These are phyloP conservation scores for Rhyacophila evoluta DNA, from an alignment of 2,888 invertebrate genomes.

Conservation along the genomic window DNA sequence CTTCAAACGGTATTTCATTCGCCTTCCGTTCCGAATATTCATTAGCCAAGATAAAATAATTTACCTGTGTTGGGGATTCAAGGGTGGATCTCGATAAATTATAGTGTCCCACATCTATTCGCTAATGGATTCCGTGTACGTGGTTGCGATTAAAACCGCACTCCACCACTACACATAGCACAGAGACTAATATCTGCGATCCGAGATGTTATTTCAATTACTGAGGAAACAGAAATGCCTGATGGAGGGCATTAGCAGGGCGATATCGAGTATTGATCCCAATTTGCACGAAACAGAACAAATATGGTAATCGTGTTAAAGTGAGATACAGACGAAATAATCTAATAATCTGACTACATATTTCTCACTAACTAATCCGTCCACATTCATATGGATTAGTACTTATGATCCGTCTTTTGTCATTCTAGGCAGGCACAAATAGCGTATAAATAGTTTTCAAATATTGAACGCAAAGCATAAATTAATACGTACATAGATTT, in stretches of 20 bases:
- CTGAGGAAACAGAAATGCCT: not conserved
- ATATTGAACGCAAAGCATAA: too few relatives aligned
- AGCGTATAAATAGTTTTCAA: too few relatives aligned
- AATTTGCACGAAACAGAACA: too few relatives aligned
- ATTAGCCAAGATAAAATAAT: not conserved
- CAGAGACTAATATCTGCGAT: not conserved
- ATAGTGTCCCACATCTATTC: slow-evolving; percentile 2
- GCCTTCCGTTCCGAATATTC: not conserved
- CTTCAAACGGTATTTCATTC: not conserved
- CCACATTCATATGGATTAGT: too few relatives aligned
- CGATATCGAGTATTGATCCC: not conserved
- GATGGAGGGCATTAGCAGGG: not conserved
- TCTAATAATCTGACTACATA: too few relatives aligned
- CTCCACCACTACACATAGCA: not conserved
- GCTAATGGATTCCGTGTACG: slow-evolving; percentile 20
- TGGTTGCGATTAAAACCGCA: slow-evolving; percentile 16
- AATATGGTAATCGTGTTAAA: too few relatives aligned
- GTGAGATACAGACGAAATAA: too few relatives aligned
- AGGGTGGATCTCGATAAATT: slow-evolving; percentile 3
- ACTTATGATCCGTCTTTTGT: too few relatives aligned
- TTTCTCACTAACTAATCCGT: too few relatives aligned
- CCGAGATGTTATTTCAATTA: not conserved
- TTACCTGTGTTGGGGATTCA: not conserved
- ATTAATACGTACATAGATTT: too few relatives aligned
- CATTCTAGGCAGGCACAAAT: too few relatives aligned